Evolutionary conservation across 2,113 vertebrate species (phyloP), one percentile per base, ranked within the genome.

Genomic region (Colinus virginianus): DNA sequence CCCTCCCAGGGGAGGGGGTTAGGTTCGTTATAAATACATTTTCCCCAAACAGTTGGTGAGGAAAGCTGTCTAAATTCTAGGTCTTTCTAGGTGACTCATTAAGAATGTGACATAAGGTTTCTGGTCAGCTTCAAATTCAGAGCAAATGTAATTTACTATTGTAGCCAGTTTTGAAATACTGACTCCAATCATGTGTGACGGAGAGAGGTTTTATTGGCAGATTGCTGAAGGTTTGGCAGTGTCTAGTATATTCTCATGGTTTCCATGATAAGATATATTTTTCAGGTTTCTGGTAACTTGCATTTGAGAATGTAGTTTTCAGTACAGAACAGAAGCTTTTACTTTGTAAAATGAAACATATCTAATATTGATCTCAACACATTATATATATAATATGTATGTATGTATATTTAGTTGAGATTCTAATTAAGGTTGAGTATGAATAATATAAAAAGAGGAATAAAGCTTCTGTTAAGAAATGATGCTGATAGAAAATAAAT

Each of bases 41-140:
- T 11, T 81, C 72, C 78, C 49, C 63, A 82, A 82, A 53, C 42
- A 87, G 3, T n/a, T 89, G 42, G 34, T 22, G 53, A 66, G 59
- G 25, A 91, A 79, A 63, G 32, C 46, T 88, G 36, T 75, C 87
- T 71, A 53, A 69, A 38, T 94, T 94, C 43, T 87, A 78, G 30
- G 23, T 90, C 70, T 92, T 94, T 93, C 67, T 59, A 63, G 30
- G 59, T 94, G 70, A 92, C 36, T 94, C 28, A 59, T 59, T 46
- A 84, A 66, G 77, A 40, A 15, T 56, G 45, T 48, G 53, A 86
- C 32, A 76, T 34, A 78, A 45, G 34, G 16, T 71, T 91, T 90
- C 67, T 91, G 48, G 36, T 87, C 48, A 85, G 56, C 75, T 84
- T 95, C 36, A 86, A 42, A 78, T 72, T 88, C 74, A 87, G 53